Evolutionary conservation across 1,140 invertebrate genomes (phyloP).

Genomic region (Drosophila dunni): DNA sequence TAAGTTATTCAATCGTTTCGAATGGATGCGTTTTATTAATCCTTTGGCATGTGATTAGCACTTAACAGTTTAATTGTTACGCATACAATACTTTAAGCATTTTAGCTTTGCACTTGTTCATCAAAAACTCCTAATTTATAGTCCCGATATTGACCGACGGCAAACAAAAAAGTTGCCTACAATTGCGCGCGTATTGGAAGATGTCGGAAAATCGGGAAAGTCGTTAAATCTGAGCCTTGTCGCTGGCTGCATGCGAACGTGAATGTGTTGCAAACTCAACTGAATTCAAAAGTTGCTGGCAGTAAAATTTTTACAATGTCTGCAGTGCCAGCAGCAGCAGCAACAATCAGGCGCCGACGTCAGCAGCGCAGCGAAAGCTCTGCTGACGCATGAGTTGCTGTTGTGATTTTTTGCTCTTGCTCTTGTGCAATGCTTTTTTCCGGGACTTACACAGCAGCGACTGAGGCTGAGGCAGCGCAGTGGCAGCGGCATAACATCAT

Average conservation of each 20-base stretch:
- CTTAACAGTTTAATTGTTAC: too few species aligned
- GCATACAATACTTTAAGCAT: background rate
- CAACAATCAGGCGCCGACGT: too few species aligned
- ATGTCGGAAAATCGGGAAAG: conserved; percentile 11
- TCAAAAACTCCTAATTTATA: background rate
- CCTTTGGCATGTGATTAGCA: too few species aligned
- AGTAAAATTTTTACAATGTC: conserved; percentile 79
- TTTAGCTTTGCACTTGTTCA: conserved; percentile 6
- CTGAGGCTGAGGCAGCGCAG: conserved; percentile 26
- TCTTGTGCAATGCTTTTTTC: conserved; percentile 49
- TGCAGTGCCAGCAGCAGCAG: conserved; percentile 34
- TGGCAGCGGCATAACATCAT: conserved; percentile 57
- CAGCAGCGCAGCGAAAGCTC: too few species aligned
- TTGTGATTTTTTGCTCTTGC: conserved; percentile 72
- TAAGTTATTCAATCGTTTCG: too few species aligned
- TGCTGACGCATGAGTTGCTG: conserved; percentile 34
- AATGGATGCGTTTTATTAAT: too few species aligned
- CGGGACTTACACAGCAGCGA: conserved; percentile 40
- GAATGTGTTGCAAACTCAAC: conserved; percentile 76
- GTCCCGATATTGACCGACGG: conserved; percentile 50
- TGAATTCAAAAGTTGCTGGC: conserved; percentile 73
- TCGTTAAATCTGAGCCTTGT: conserved; percentile 18
- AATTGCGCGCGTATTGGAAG: conserved; percentile 47
- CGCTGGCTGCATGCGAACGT: conserved; percentile 58
- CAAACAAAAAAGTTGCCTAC: conserved; percentile 50